Conservation (phyloP, 2,113 vertebrate genomes). For the Siniperca chuatsi region DNA sequence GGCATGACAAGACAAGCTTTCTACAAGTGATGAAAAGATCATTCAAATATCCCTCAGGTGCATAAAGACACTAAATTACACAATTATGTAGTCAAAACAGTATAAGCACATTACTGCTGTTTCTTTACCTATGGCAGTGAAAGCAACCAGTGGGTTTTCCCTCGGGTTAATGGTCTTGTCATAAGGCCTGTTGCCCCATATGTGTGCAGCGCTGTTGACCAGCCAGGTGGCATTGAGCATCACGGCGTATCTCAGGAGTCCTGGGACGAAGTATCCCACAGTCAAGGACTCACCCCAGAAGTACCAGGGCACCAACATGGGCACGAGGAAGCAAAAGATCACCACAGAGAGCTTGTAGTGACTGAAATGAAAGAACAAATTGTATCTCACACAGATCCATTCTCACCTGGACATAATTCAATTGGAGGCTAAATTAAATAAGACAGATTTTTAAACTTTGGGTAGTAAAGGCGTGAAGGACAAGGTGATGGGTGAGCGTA, state of each 20-base stretch:
- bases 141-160: constrained; percentile 90
- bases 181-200: constrained; percentile 93
- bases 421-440: background rate
- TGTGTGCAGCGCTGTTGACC: constrained; percentile 97
- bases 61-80: background rate
- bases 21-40: constrained; percentile 1
- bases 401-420: background rate
- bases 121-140: constrained; percentile 90
- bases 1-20: constrained; percentile 25
- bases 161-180: constrained; percentile 90
- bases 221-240: constrained; percentile 93
- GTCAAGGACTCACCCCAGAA: constrained; percentile 89
- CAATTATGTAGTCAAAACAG: background rate
- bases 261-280: constrained; percentile 87
- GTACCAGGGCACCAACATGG: constrained; percentile 90
- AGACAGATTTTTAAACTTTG: background rate
- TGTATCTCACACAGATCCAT: background rate
- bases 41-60: background rate
- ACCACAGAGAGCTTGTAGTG: constrained; percentile 89
- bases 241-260: constrained; percentile 86
- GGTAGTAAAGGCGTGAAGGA: background rate
- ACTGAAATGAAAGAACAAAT: constrained; percentile 74
- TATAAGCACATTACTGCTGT: background rate
- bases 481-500: background rate
- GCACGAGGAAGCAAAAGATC: constrained; percentile 89